A percentile compares a stretch with the other conserved stretches of the same genome.
Conservation (phyloP, 2,888 invertebrate species). For the Calliphora vomitoria region DNA sequence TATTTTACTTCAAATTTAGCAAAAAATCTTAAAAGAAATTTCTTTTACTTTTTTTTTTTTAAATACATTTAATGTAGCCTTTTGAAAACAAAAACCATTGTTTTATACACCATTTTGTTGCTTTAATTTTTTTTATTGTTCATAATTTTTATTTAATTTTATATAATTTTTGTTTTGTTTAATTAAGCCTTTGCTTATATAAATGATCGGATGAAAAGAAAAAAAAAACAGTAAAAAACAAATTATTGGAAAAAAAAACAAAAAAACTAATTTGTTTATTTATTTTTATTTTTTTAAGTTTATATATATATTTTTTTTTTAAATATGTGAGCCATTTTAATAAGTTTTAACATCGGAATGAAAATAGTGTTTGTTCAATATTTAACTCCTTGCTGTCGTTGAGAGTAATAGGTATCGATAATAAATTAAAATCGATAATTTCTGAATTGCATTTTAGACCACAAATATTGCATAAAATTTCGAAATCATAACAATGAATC, state of each 20-base stretch:
- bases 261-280: neutral
- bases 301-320: neutral
- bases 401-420: too few species aligned
- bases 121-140: conserved; percentile 37
- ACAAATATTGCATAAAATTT: too few species aligned
- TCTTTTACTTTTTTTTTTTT: neutral
- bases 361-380: neutral
- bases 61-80: conserved; percentile 9
- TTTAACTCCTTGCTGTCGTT: too few species aligned
- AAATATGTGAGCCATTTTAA: neutral
- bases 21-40: conserved; percentile 7
- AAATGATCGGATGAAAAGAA: conserved; percentile 12
- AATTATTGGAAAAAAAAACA: conserved; percentile 32
- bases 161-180: conserved; percentile 34
- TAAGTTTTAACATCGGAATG: neutral
- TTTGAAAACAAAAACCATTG: conserved; percentile 4
- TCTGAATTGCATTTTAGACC: too few species aligned
- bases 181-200: conserved; percentile 52
- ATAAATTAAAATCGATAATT: too few species aligned
- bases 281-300: neutral
- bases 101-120: conserved; percentile 26
- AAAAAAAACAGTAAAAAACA: conserved; percentile 36
- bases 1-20: neutral
- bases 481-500: too few species aligned
- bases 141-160: conserved; percentile 40